These are phyloP conservation scores for Phyllotis vaccarum DNA, from an alignment of 2,797 vertebrate species.

Conservation along the genomic window DNA sequence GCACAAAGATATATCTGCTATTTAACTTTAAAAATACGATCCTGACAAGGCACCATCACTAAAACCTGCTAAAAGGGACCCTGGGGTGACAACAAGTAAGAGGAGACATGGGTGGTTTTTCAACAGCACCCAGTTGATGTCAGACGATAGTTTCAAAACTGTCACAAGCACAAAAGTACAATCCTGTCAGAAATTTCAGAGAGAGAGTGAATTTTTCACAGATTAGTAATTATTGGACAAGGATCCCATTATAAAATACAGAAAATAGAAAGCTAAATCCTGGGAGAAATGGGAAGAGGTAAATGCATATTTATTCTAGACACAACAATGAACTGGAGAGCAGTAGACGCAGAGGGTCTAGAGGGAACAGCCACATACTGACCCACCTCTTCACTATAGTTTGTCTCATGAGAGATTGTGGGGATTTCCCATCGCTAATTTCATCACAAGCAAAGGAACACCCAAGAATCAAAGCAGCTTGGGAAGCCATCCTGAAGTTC, in stretches of 20 bases:
- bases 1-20: background rate
- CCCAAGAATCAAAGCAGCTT: background rate
- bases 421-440: background rate
- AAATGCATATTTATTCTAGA: background rate
- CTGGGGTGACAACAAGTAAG: background rate
- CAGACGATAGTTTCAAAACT: slow-evolving; percentile 25
- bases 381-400: background rate
- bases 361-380: background rate
- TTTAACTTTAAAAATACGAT: background rate
- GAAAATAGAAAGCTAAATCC: background rate
- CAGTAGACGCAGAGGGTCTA: too few relatives aligned
- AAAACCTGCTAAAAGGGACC: slow-evolving; percentile 44
- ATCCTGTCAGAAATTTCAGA: slow-evolving; percentile 40
- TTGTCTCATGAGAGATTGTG: background rate
- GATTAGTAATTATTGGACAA: background rate
- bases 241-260: slow-evolving; percentile 32
- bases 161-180: background rate
- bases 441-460: background rate
- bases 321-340: fast-evolving
- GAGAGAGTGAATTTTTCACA: background rate
- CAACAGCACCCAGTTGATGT: background rate
- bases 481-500: background rate
- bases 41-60: background rate
- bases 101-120: background rate
- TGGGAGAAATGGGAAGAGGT: background rate